A percentile compares a stretch with the other conserved stretches of the same genome.
Conservation (phyloP, 2,888 invertebrate genomes). For the Drosophila gaucha region DNA sequence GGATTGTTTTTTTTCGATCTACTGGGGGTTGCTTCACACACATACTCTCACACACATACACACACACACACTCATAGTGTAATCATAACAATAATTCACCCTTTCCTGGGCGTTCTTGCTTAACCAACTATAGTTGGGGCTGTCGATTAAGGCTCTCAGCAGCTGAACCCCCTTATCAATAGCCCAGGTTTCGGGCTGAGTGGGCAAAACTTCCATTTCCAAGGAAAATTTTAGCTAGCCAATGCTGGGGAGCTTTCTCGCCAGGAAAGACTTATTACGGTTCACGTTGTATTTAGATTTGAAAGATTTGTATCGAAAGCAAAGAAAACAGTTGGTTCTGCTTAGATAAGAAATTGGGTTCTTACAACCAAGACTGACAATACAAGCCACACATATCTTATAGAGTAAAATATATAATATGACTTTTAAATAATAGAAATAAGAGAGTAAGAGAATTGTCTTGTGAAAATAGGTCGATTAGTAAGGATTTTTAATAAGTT, state of each 20-base stretch:
- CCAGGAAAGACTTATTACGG: background rate
- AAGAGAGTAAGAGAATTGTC: background rate
- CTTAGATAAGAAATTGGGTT: background rate
- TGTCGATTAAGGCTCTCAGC: slow-evolving; percentile 28
- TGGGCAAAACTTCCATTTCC: slow-evolving; percentile 3
- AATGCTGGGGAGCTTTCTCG: background rate
- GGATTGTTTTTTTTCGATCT: slow-evolving; percentile 35
- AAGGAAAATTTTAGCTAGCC: slow-evolving; percentile 1
- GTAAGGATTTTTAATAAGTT: too few species aligned
- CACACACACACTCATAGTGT: slow-evolving; percentile 43
- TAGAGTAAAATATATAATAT: background rate
- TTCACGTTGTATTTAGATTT: background rate
- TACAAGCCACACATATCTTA: too few species aligned
- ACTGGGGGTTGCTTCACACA: slow-evolving; percentile 27
- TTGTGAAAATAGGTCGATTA: too few species aligned
- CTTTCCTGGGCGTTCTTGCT: slow-evolving; percentile 55
- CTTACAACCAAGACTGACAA: too few species aligned
- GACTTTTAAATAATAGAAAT: background rate
- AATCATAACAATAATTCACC: slow-evolving; percentile 81
- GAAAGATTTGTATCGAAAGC: background rate
- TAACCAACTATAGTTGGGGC: slow-evolving; percentile 33
- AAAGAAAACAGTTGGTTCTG: background rate
- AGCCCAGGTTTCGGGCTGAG: slow-evolving; percentile 15
- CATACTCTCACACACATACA: slow-evolving; percentile 2
- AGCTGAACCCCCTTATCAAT: background rate